These are phyloP conservation scores for Rhinopomastus cyanomelas DNA, from an alignment of 2,113 vertebrate species.

Conservation along the genomic window DNA sequence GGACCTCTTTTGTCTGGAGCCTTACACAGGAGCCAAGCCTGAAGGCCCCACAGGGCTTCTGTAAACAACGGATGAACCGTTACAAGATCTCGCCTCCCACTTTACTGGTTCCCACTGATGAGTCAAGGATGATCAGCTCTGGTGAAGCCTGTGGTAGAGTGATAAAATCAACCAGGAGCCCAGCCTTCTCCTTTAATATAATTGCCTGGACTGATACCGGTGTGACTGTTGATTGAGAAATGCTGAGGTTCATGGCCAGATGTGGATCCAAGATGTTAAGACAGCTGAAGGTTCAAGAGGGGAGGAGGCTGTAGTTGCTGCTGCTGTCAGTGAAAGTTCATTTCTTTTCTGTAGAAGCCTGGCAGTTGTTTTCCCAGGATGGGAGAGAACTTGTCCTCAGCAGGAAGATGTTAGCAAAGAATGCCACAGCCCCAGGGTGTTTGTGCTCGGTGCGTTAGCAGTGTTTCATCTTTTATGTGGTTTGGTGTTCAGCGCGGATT, in stretches of 20 bases:
- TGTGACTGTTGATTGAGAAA: not conserved
- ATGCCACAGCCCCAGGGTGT: not conserved
- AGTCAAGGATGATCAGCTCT: not conserved
- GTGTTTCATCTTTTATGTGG: not conserved
- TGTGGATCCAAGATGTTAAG: not conserved
- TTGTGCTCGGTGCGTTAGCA: not conserved
- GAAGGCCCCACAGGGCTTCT: not conserved
- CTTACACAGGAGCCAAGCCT: not conserved
- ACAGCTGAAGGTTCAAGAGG: not conserved
- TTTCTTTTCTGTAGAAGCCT: not conserved
- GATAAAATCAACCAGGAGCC: not conserved
- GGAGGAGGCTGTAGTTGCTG: not conserved
- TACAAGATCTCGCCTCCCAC: not conserved
- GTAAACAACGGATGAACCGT: fast-evolving
- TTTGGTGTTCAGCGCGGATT: not conserved
- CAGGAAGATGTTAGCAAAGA: not conserved
- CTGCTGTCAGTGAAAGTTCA: not conserved
- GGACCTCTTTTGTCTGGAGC: not conserved
- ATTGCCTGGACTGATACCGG: not conserved
- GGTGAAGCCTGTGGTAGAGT: not conserved
- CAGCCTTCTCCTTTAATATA: not conserved
- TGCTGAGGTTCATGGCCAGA: not conserved
- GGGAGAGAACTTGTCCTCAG: not conserved
- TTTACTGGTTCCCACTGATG: not conserved
- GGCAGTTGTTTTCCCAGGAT: not conserved